Base-by-base conservation (phyloP, 2,113 vertebrate species). In the Plectropomus leopardus region DNA sequence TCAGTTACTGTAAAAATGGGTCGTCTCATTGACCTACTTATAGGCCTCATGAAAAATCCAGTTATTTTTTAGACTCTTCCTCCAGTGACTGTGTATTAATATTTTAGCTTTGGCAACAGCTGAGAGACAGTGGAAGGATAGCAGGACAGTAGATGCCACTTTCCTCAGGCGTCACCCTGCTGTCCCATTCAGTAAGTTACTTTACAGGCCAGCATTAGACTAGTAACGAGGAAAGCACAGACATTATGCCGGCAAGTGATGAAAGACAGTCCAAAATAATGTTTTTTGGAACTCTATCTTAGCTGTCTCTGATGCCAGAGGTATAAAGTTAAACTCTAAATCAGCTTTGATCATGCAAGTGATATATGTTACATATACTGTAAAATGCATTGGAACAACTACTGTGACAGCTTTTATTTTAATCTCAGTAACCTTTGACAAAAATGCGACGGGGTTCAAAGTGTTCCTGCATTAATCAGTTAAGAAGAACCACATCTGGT, bases 11-110 rank as follows among this genome's bases (percentile, higher is more conserved):
- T 85, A 87, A 83, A 94, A 94, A 94, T 91, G 83, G 92, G 93
- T 94, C 87, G 42, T 89, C 88, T 94, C 90, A 92, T 88, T 93
- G 93, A 95, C 94, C 93, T 92, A 95, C 88, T 94, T 95, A 70
- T 82, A 73, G 44, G 48, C 61, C 77, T 94, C 90, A 84, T 91
- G 80, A 93, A 93, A 94, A 92, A 91, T 91, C 89, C 70, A 89
- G 74, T 75, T 63, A 72, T 90, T 89, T 86, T 92, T 86, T 87
- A 72, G 74, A 79, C 66, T 88, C 64, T 85, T 92, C 72, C 88
- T 92, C 80, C 21, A 85, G 83, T 89, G 83, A 88, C 78, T 76
- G 51, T 70, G 73, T 84, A 91, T 93, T 79, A 93, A 94, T 94
- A 90, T 93, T 93, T 94, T 78, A 95, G 75, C 63, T 69, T 55